Base-by-base conservation (phyloP, 2,888 invertebrate genomes). In the Eupithecia abbreviata region DNA sequence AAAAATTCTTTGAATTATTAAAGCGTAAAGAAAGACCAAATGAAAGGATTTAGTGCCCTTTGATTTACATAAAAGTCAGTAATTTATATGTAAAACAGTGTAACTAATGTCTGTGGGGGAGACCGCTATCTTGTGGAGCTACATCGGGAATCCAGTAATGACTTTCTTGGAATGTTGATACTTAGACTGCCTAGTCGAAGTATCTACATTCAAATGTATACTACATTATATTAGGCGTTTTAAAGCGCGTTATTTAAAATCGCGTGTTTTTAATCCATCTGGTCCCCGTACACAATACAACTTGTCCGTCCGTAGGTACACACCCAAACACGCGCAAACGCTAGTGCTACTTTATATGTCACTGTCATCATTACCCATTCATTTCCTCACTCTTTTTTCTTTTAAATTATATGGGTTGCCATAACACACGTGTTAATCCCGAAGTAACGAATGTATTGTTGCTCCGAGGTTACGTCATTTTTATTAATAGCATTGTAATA, bases 131-230 rank as follows among this genome's bases (percentile, higher is more conserved):
- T 69, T 47, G 75, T 79, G 69, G 78, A 79, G 77, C 79, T 76
- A 78, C 73, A 80, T 77, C 73, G 74, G 80, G 81, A 83, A 84
- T 84, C 82, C 79, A 79, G 78, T 85, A 85, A 85, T 83, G 82
- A 85, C 82, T 82, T 82, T 77, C 77, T 77, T 58, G 79, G 80
- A 80, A 82, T 82, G 85, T 79, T 74, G 80, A 69, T 81, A 30
- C 18, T 30, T 62, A 62, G 30, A 30, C 30, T 30, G 30, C 30
- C 30, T 30, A 30, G 30, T 30, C 30, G 0, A 30, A 30, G 30
- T 30, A 30, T 30, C 30, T 30, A 30, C 30, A 30, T 30, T 30
- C 30, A 30, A 30, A 30, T 30, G 30, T 30, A 30, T 30, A 30
- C 30, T 30, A 30, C 30, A 30, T 30, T 30, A 30, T 30, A 30